A percentile compares a stretch with the other conserved stretches of the same genome.
phyloP scores from a whole-genome alignment of 2,113 vertebrate species.

The Ictalurus furcatus region DNA sequence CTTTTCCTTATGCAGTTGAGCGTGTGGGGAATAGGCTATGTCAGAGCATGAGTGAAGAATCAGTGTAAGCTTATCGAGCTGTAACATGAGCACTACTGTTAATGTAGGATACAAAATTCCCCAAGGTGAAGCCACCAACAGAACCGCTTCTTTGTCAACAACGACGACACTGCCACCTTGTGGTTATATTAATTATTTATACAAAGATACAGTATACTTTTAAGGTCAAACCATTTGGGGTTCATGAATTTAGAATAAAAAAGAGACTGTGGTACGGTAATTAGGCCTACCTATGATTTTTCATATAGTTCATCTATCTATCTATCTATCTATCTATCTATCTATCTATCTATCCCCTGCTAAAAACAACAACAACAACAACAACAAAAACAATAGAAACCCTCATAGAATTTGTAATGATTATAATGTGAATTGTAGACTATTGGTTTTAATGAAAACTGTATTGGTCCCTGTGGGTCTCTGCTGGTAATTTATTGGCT shows the following conservation, averaged over 20 bases:
- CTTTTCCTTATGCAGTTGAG: neutral
- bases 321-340: constrained; percentile 3
- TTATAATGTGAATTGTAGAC: no score
- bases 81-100: neutral
- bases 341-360: neutral
- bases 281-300: no score
- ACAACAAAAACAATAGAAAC: no score
- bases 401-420: no score
- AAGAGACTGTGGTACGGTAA: neutral
- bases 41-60: neutral
- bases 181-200: constrained; percentile 14
- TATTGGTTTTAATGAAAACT: no score
- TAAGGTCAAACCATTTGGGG: no score
- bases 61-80: no score
- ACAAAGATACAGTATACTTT: no score
- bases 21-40: no score
- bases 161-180: constrained; percentile 50
- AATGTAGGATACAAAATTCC: neutral
- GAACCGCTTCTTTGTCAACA: neutral
- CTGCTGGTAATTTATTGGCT: no score
- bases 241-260: neutral
- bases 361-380: no score
- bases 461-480: no score
- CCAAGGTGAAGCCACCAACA: neutral
- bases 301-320: neutral